Base-by-base conservation (phyloP, 2,888 invertebrate species). In the Drosophila demipolita region DNA sequence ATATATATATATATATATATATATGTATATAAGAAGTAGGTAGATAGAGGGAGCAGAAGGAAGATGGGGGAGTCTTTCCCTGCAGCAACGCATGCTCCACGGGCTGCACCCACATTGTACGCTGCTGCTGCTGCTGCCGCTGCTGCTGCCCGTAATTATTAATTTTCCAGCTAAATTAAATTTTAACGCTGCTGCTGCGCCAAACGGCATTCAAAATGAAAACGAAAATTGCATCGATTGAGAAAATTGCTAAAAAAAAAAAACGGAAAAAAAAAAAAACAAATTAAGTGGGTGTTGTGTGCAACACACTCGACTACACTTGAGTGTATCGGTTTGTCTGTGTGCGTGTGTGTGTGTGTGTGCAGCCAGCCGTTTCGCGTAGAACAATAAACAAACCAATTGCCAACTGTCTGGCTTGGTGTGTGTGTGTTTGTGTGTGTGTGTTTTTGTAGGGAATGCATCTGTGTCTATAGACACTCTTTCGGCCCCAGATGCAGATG, bases 81-180 rank as follows among this genome's bases (percentile, higher is more conserved):
- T 65, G 63, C 40, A 75, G 71, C 66, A 26, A 69, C 70, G 66
- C 75, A 79, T 76, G 83, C 86, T 72, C 66, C 73, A 64, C 63
- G 59, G 59, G 63, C 88, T 88, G 89, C 85, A 87, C 85, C 85
- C 89, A 85, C 87, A 89, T 89, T 85, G 67, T 84, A 74, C 74
- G 83, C 80, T 60, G 29, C 4, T 60, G 29, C 5, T 60, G 83
- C 80, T 60, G 29, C 5, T 57, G 83, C 80, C 57, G 29, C 5
- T 60, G 83, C 80, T 60, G 29, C 5, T 60, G 76, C 45, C 49
- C 66, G 75, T 89, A 87, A 87, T 87, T 87, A 89, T 89, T 85
- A 89, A 87, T 87, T 87, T 87, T 87, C 89, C 86, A 89, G 81
- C 83, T 89, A 86, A 86, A 86, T 86, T 86, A 87, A 82, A 80